Evolutionary conservation across 2,797 vertebrate species (phyloP).

Genomic region (Microctenopoma stevenorrisi): DNA sequence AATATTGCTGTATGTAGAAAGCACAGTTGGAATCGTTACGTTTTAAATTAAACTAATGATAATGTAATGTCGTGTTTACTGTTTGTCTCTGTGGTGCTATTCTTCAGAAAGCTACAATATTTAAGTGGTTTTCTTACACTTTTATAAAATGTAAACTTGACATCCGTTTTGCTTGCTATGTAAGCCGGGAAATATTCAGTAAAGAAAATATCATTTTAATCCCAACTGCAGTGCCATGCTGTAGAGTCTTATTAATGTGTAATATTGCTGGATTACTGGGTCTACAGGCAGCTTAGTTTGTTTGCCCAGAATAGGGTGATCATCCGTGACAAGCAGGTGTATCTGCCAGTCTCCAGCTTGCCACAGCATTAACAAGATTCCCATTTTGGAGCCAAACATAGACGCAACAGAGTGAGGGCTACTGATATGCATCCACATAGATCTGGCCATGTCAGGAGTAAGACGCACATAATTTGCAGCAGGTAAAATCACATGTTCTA

Average conservation of each 20-base stretch:
- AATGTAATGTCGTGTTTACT: not conserved
- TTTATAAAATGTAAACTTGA: conserved; percentile 36
- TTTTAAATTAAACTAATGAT: not conserved
- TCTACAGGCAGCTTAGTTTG: conserved; percentile 74
- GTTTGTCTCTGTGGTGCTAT: not conserved
- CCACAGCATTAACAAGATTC: conserved; percentile 73
- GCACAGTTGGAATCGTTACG: not conserved
- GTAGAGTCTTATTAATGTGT: conserved; percentile 76
- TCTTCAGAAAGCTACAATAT: not conserved
- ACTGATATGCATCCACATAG: conserved; percentile 33
- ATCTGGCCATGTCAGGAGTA: conserved; percentile 11
- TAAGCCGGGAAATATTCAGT: conserved; percentile 43
- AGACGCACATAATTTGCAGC: not conserved
- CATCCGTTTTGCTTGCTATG: conserved; percentile 42
- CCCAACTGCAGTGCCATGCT: conserved; percentile 52
- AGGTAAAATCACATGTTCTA: conserved; percentile 35
- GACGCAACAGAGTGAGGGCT: conserved; percentile 30
- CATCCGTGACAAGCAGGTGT: conserved; percentile 78
- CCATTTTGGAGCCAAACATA: conserved; percentile 50
- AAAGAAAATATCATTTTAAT: conserved; percentile 66
- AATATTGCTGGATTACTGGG: conserved; percentile 76
- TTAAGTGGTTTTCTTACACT: conserved; percentile 17
- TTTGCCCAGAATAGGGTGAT: conserved; percentile 75
- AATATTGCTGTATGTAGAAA: not conserved
- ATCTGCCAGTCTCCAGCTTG: conserved; percentile 73